Evolutionary conservation across 2,797 vertebrate genomes (phyloP).

Genomic region (Artibeus lituratus): DNA sequence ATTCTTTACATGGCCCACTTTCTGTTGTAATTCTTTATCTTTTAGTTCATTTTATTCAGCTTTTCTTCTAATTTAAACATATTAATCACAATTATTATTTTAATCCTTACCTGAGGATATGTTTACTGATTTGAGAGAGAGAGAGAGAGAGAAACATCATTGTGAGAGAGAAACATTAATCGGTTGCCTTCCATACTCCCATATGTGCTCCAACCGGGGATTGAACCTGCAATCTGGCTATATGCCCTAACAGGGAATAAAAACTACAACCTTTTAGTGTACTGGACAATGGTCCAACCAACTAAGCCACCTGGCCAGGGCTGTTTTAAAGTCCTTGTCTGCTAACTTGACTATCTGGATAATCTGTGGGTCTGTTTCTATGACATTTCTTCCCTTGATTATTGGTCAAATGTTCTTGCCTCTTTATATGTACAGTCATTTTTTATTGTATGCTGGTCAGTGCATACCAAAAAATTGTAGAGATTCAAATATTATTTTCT

Average conservation of each 20-base stretch:
- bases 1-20: neutral
- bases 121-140: neutral
- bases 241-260: neutral
- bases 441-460: neutral
- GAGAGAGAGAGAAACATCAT: neutral
- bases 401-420: neutral
- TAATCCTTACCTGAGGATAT: neutral
- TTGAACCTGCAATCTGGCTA: too few relatives aligned
- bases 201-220: neutral
- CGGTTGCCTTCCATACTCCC: neutral
- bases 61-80: neutral
- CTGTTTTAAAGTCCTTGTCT: neutral
- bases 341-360: neutral
- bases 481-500: neutral
- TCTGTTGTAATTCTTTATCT: neutral
- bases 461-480: neutral
- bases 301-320: neutral
- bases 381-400: neutral
- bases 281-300: neutral
- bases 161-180: neutral
- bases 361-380: neutral
- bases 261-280: neutral
- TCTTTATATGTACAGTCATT: neutral
- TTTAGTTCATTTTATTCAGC: neutral
- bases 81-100: neutral